Percentiles rank a stretch among this genome's conserved stretches.
phyloP scores from a whole-genome alignment of 1,140 invertebrate genomes.

The Eupristina koningsbergeri region DNA sequence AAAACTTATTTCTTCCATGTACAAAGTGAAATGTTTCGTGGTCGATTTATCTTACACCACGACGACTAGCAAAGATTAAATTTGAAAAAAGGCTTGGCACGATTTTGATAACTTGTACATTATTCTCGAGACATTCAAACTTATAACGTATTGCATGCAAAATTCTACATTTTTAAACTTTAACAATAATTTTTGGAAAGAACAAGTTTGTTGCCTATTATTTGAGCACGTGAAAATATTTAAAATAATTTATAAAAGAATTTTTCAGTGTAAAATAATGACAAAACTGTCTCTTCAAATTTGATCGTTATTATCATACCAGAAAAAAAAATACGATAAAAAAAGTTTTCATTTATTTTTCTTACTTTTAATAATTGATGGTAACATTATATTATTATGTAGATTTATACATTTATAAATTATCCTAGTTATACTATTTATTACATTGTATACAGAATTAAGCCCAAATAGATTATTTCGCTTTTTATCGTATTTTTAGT shows the following conservation, averaged over 20 bases:
- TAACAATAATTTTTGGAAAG: no score
- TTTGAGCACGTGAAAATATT: not conserved
- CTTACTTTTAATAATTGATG: no score
- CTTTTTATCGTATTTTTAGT: not conserved
- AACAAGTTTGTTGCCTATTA: not conserved
- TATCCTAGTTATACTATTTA: not conserved
- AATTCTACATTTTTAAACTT: no score
- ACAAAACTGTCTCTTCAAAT: no score
- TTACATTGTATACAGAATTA: not conserved
- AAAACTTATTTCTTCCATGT: constrained; percentile 10
- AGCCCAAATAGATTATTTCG: not conserved
- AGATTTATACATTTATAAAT: not conserved
- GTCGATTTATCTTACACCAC: constrained; percentile 7
- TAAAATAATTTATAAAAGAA: not conserved
- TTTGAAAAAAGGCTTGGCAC: constrained; percentile 11
- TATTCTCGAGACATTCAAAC: not conserved
- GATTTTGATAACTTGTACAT: not conserved
- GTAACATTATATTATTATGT: no score
- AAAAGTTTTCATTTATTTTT: no score
- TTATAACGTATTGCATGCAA: not conserved
- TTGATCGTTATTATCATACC: no score
- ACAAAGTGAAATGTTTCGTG: constrained; percentile 3
- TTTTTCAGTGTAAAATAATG: no score
- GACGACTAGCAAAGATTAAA: not conserved
- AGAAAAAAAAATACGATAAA: no score